These are phyloP conservation scores for Panthera tigris DNA, from an alignment of 2,113 vertebrate species.

Conservation along the genomic window DNA sequence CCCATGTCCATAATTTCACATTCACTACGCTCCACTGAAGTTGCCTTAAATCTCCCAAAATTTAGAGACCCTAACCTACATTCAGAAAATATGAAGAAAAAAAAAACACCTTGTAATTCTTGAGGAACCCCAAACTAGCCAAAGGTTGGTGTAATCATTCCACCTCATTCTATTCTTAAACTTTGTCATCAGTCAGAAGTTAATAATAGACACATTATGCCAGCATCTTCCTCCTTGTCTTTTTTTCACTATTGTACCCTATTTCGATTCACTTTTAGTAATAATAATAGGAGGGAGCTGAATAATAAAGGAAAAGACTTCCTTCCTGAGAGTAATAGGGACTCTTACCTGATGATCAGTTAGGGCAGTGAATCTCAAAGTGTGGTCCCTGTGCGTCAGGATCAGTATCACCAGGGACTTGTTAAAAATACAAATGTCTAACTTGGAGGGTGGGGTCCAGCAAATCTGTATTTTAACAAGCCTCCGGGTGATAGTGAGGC, in stretches of 20 bases:
- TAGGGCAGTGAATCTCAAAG: background rate
- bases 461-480: conserved; percentile 37
- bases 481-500: background rate
- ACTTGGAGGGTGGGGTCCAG: background rate
- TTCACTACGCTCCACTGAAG: background rate
- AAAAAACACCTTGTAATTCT: background rate
- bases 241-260: background rate
- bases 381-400: background rate
- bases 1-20: background rate
- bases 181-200: background rate
- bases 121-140: background rate
- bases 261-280: background rate
- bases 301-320: background rate
- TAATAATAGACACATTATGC: background rate
- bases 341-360: background rate
- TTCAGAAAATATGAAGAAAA: background rate
- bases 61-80: background rate
- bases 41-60: background rate
- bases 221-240: background rate
- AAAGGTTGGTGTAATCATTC: background rate
- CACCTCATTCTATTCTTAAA: background rate
- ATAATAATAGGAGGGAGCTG: background rate
- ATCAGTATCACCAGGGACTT: background rate
- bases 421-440: background rate
- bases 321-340: background rate